phyloP scores from a whole-genome alignment of 2,888 invertebrate genomes.

The Amphipyra tragopoginis region DNA sequence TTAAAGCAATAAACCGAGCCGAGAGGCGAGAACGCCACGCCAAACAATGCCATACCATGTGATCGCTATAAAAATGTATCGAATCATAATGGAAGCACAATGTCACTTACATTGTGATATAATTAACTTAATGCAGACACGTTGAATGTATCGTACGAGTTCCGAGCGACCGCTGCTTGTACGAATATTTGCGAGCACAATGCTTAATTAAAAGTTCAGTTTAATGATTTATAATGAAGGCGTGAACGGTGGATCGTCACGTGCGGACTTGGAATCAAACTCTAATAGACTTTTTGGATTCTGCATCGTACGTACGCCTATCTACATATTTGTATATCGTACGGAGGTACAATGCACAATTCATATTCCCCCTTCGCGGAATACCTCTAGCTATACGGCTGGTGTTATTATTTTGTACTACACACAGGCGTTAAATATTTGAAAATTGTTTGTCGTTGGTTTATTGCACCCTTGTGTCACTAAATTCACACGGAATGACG shows the following conservation, averaged over 20 bases:
- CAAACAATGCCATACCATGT: constrained; percentile 79
- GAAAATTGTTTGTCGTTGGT: constrained; percentile 40
- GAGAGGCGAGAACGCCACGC: constrained; percentile 68
- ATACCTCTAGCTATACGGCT: constrained; percentile 9
- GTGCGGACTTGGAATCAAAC: constrained; percentile 45
- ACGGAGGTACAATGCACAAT: constrained; percentile 3
- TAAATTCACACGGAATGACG: constrained; percentile 14
- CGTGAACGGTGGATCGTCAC: constrained; percentile 63
- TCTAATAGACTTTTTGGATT: constrained; percentile 35
- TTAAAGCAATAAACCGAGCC: constrained; percentile 78
- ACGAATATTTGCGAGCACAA: constrained; percentile 70
- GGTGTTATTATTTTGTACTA: constrained; percentile 19
- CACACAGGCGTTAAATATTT: constrained; percentile 32
- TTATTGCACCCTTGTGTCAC: constrained; percentile 15
- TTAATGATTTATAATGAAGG: constrained; percentile 74
- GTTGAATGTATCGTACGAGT: constrained; percentile 66
- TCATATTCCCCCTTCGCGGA: constrained; percentile 20
- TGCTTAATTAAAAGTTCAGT: constrained; percentile 78
- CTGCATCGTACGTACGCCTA: background rate
- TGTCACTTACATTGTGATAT: constrained; percentile 74
- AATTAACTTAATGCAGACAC: constrained; percentile 77
- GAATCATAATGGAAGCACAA: constrained; percentile 75
- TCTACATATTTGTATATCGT: background rate
- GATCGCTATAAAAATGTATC: constrained; percentile 81
- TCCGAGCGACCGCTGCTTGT: constrained; percentile 40